phyloP scores from a whole-genome alignment of 1,140 invertebrate species.

The Anastrepha obliqua region DNA sequence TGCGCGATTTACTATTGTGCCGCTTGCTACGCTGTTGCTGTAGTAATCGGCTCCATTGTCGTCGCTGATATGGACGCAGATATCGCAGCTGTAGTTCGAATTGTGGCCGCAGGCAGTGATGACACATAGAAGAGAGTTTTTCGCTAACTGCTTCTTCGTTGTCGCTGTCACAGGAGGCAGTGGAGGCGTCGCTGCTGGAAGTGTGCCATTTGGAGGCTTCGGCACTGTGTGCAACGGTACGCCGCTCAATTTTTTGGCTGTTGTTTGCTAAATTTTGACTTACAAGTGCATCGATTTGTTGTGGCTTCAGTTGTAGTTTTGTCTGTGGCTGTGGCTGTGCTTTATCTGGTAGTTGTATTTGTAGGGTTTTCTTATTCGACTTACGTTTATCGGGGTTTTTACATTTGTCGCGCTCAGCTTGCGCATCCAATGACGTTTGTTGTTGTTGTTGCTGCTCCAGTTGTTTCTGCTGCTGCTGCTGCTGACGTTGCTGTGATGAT shows the following conservation, averaged over 20 bases:
- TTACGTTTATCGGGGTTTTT: constrained; percentile 60
- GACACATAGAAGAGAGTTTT: constrained; percentile 58
- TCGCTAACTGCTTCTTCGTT: constrained; percentile 44
- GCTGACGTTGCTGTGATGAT: constrained; percentile 54
- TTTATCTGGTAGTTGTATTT: constrained; percentile 62
- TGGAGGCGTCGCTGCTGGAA: constrained; percentile 34
- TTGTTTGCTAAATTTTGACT: constrained; percentile 15
- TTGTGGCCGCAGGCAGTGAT: constrained; percentile 68
- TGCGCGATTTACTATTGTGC: constrained; percentile 29
- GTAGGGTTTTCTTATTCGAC: constrained; percentile 44
- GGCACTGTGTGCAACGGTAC: neutral
- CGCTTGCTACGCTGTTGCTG: constrained; percentile 54
- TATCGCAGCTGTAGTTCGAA: constrained; percentile 60
- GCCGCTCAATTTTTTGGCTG: neutral
- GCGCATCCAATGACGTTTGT: constrained; percentile 52
- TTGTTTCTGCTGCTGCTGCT: constrained; percentile 54
- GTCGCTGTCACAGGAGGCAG: constrained; percentile 50
- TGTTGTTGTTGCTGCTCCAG: constrained; percentile 50
- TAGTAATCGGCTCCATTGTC: constrained; percentile 54
- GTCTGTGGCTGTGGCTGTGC: constrained; percentile 58
- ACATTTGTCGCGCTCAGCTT: constrained; percentile 58
- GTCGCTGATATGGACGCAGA: constrained; percentile 58
- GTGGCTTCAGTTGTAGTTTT: constrained; percentile 48
- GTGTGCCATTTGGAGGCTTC: neutral
- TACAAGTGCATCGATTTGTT: neutral